Base-by-base conservation (phyloP, 2,888 invertebrate species). In the Himalopsyche anomala region DNA sequence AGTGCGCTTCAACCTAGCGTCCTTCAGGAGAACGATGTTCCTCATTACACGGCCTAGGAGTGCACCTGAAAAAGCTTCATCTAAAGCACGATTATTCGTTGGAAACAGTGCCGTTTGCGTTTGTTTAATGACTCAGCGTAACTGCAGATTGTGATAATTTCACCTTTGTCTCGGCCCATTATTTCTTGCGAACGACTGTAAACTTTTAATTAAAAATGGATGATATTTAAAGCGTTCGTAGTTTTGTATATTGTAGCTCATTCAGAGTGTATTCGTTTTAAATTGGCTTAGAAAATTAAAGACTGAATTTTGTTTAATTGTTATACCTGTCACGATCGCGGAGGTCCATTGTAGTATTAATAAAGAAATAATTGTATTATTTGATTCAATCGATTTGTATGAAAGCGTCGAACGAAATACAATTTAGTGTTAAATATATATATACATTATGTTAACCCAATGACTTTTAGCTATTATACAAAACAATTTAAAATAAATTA, bases 21-120 rank as follows among this genome's bases (percentile, higher is more conserved):
- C 62, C 62, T 62, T 62, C 62, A 62, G 62, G 62, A 62, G 62
- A 62, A 28, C 62, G 62, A 62, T 62, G 62, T 62, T 62, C 62
- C 62, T 62, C 62, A 62, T 62, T 62, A 62, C 62, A 62, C 62
- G 62, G 62, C 62, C 62, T 62, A 62, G 62, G 62, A 62, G 62
- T 62, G 62, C 62, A 62, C 62, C 19, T 62, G 28, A 62, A 62
- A 62, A 62, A 11, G 62, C 62, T 62, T 62, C 62, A 62, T 62
- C 62, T 28, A 62, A 62, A 62, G 62, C 62, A 19, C 62, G 62
- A 62, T 28, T 62, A 62, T 62, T 62, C 62, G 62, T 19, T 62
- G 62, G 19, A 11, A 62, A 62, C 62, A 62, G 62, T 62, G 28
- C 19, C 62, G 11, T 62, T 62, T 62, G 62, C 62, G 62, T 62